Base-by-base conservation (phyloP, 1,140 invertebrate genomes). In the Drosophila arawakana region DNA sequence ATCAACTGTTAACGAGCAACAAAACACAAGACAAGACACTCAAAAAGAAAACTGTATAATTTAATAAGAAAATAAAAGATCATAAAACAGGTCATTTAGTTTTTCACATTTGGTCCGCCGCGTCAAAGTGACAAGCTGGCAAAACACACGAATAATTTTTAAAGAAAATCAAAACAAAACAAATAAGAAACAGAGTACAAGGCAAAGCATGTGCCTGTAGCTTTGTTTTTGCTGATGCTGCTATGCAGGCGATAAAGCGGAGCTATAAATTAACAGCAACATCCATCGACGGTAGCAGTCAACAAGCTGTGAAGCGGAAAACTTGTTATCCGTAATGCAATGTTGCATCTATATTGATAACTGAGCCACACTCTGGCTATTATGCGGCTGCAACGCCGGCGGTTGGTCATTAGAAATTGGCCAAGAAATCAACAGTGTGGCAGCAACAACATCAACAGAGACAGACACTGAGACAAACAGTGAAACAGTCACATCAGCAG, bases 361-460 rank as follows among this genome's bases (percentile, higher is more conserved):
- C 73, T 72, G 54, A 71, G 34, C 37, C 50, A 10, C 47, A 41
- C 59, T 15, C 15, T 18, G 55, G 37, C 62, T 57, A 78, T 82
- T 82, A 82, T 57, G 73, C 73, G 79, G 68, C 57, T 72, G 61
- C 75, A 67, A 59, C 47, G 57, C 60, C 63, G 44, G 59, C 52
- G 65, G 61, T 67, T 70, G 67, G 71, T 74, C 70, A 85, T 84
- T 84, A 84, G 81, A 84, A 85, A 84, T 84, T 85, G 81, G 81
- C 81, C 74, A 84, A 84, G 81, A 84, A 84, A 83, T 66, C 72
- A 79, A 76, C 54, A 81, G 77, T 83, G 80, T 83, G 77, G 73
- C 76, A 49, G 65, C 67, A 76, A 70, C 58, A 57, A 34, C 52
- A 55, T 18, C 39, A 35, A 39, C 65, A 58, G 30, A 71, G 18